phyloP scores from a whole-genome alignment of 2,888 invertebrate species.

The Drepanosiphum platanoidis region DNA sequence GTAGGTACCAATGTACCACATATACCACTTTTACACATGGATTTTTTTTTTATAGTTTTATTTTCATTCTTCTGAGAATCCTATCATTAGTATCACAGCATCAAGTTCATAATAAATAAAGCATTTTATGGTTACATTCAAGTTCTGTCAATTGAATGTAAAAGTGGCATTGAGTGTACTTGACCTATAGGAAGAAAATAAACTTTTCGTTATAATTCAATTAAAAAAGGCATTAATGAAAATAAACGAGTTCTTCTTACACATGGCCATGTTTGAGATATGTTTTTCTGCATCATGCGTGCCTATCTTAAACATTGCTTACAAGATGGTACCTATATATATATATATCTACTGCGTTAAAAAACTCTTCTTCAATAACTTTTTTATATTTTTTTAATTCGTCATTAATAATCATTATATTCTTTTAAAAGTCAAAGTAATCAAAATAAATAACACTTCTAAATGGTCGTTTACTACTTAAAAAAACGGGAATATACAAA shows the following conservation, averaged over 20 bases:
- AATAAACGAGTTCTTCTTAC: constrained; percentile 36
- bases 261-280: not conserved
- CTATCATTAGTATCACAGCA: not conserved
- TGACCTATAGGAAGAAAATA: constrained; percentile 47
- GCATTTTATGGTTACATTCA: constrained; percentile 15
- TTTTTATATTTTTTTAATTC: not conserved
- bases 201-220: constrained; percentile 29
- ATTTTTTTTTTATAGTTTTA: not conserved
- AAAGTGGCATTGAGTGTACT: constrained; percentile 48
- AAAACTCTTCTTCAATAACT: not conserved
- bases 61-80: constrained; percentile 1
- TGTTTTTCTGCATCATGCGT: not conserved
- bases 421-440: too few species aligned
- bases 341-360: too few species aligned
- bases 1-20: too few species aligned
- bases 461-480: too few species aligned
- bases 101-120: constrained; percentile 7
- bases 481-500: too few species aligned
- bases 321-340: too few species aligned
- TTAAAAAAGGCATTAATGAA: constrained; percentile 9
- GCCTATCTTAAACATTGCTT: not conserved
- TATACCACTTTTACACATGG: not conserved
- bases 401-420: too few species aligned
- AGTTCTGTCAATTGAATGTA: constrained; percentile 38
- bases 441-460: too few species aligned